Base-by-base conservation (phyloP, 2,888 invertebrate genomes). In the Apeira syringaria region DNA sequence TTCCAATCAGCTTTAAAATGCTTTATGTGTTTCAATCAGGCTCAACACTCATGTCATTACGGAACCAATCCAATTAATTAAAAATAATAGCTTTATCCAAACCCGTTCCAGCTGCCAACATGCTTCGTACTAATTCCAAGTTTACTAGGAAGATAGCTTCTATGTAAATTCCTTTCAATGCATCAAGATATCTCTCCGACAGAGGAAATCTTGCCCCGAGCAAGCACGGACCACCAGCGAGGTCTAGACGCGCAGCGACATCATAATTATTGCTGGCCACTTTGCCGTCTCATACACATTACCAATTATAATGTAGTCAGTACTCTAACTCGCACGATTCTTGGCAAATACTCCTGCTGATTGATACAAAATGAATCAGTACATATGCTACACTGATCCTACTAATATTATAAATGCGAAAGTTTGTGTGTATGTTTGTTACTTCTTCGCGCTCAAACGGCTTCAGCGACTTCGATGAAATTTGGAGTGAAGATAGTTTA, bases 201-300 rank as follows among this genome's bases (percentile, higher is more conserved):
- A 22, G 18, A 24, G 47, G 54, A 59, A 58, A 62, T 48, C 43
- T 37, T 30, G 57, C 56, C 47, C 39, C 44, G 15, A 58, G 56
- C 57, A 30, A 57, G 48, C 52, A 43, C 37, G 48, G 71, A 71
- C 70, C 71, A 70, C 71, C 70, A 58, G 58, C 61, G 50, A 53
- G 47, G 63, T 57, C 62, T 68, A 64, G 65, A 60, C 57, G 56
- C 56, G 54, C 43, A 60, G 50, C 59, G 52, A 64, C 61, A 63
- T 64, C 55, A 67, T 70, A 68, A 69, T 70, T 69, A 69, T 50
- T 57, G 57, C 44, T 34, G 52, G 40, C 56, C 50, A 56, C 56
- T 63, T 57, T 60, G 61, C 58, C 59, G 56, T 55, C 56, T 39
- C 38, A 29, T 44, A 50, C 46, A 49, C 39, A 38, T 47, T 39